Evolutionary conservation across 1,140 invertebrate genomes (phyloP), one percentile per base, ranked within the genome.

Genomic region (Thereuonema tuberculata): DNA sequence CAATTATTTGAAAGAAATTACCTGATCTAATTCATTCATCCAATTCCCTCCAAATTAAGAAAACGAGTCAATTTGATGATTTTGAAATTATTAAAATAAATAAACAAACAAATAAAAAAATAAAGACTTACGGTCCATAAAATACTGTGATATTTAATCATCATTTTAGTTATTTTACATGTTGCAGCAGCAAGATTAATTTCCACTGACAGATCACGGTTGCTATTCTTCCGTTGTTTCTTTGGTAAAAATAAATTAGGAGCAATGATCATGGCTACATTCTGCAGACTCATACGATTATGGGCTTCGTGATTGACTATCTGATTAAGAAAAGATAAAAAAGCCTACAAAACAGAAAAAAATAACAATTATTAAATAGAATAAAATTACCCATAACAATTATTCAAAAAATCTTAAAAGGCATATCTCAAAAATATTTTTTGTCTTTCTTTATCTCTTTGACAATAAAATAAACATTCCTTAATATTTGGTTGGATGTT

Each of bases 181-280:
- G 86, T 89, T 63, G 85, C 80, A 1, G 86, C 86, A 1, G 89
- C 89, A 71, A 88, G 83, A 52, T 82, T 84, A 2, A 92, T 78
- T 74, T 93, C 85, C 1, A 69, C 23, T 37, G 68, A 65, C 25
- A 67, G 60, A 52, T 64, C 65, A 12, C 27, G 65, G 56, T 68
- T 71, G 61, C 68, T 70, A 60, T 56, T 60, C 15, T 60, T 58
- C 23, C 61, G 60, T 17, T 62, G 65, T 21, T 67, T 58, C 12
- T 67, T 69, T 1, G 87, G 86, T 50, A 89, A 84, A 70, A 94
- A 93, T 29, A 95, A 78, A 52, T 91, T 90, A 29, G 90, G 90
- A 14, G 90, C 90, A 58, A 92, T 85, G 62, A 95, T 93, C 83
- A 93, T 92, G 9, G 90, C 84, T 9, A 93, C 87, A 72, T 93